Evolutionary conservation across 2,797 vertebrate species (phyloP), one percentile per base, ranked within the genome.

Genomic region (Pelodytes ibericus): DNA sequence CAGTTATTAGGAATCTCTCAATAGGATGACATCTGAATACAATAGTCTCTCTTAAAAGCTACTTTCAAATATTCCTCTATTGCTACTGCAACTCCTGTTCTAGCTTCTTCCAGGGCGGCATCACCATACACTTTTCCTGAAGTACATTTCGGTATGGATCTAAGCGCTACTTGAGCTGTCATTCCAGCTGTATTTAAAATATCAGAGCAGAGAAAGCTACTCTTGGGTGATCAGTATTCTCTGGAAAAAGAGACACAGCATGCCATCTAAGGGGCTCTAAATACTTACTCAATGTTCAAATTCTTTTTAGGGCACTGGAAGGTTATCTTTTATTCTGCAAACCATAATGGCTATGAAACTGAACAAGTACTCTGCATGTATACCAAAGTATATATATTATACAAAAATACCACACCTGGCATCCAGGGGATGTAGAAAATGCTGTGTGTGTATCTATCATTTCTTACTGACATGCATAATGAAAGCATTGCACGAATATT

Each of bases 251-350:
- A 15, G 7, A 15, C 31, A 36, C 60, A 62, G 18, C 18, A 18
- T 62, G 25, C 24, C n/a, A 20, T 36, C 18, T 36, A 62, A n/a
- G 31, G 13, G 60, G 4, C 5, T 60, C 9, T 31, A n/a, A 29
- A 39, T 2, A 10, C 31, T 36, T 36, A 36, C 31, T 11, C n/a
- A n/a, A 27, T 2, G 30, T 27, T 20, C 4, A 18, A 18, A 62
- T 13, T 51, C 9, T 22, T 68, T 22, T 53, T 24, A 36, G n/a
- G 30, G 31, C 18, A 26, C 24, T 20, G 33, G 20, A 72, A 72
- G 20, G 47, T 72, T 30, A 62, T 53, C 11, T 39, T 64, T 64
- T 56, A 56, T 72, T 39, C 30, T 31, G 31, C 1, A 36, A 6
- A 63, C 24, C 16, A 24, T 16, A 36, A 53, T 41, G 44, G 44